A percentile compares a stretch with the other conserved stretches of the same genome.
phyloP scores from a whole-genome alignment of 2,797 vertebrate genomes.

The Paguma larvata region DNA sequence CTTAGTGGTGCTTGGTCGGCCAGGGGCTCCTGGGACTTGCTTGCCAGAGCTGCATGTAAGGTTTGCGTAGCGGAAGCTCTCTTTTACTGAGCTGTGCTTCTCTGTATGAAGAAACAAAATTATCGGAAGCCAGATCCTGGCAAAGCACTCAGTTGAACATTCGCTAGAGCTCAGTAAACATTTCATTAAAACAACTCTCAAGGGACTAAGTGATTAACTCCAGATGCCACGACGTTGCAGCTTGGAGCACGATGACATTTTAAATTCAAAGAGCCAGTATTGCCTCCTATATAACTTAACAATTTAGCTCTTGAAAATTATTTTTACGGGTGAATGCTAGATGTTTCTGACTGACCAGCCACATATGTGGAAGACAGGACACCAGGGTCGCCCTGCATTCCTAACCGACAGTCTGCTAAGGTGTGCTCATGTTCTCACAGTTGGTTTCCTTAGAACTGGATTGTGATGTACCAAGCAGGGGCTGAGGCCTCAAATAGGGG shows the following conservation, averaged over 20 bases:
- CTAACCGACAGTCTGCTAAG: background rate
- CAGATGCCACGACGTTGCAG: slow-evolving; percentile 53
- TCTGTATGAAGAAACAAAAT: slow-evolving; percentile 91
- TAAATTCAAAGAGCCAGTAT: background rate
- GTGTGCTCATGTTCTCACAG: background rate
- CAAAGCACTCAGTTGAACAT: slow-evolving; percentile 75
- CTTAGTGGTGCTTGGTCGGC: slow-evolving; percentile 91
- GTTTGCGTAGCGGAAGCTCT: slow-evolving; percentile 97
- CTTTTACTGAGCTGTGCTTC: slow-evolving; percentile 93
- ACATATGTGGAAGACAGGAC: background rate
- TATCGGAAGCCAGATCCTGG: slow-evolving; percentile 87
- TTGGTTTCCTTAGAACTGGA: background rate
- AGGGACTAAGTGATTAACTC: slow-evolving; percentile 65
- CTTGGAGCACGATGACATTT: background rate
- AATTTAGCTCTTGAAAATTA: background rate
- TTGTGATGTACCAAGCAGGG: background rate
- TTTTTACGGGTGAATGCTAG: background rate
- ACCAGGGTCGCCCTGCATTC: background rate
- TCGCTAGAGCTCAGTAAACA: slow-evolving; percentile 59
- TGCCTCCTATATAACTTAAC: slow-evolving; percentile 50
- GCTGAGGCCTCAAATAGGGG: background rate
- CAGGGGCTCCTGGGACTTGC: slow-evolving; percentile 90
- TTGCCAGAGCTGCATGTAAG: slow-evolving; percentile 94
- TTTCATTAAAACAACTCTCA: slow-evolving; percentile 56
- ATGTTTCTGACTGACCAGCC: background rate